A percentile compares a stretch with the other conserved stretches of the same genome.
These are phyloP conservation scores for Parapristionchus giblindavisi DNA, from an alignment of 2,888 invertebrate genomes.

Conservation along the genomic window DNA sequence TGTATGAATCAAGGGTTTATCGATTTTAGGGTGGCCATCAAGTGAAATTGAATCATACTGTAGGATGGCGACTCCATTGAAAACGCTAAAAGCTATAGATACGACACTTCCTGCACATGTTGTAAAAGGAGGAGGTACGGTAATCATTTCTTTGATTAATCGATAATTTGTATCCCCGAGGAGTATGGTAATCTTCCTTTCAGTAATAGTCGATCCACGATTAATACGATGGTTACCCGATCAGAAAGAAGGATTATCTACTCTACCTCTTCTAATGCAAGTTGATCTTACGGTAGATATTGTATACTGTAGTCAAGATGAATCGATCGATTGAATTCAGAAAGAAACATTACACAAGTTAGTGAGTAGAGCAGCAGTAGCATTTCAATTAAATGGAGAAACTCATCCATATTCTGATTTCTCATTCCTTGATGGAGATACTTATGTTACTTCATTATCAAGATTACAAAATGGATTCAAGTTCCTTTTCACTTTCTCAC, in stretches of 20 bases:
- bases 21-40: not conserved
- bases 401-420: too few species aligned
- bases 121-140: conserved; percentile 50
- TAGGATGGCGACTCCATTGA: conserved; percentile 46
- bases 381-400: too few species aligned
- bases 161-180: not conserved
- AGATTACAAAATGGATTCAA: conserved; percentile 32
- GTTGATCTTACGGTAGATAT: conserved; percentile 13
- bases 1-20: not conserved
- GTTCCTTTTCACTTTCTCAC: conserved; percentile 23
- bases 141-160: conserved; percentile 31
- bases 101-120: conserved; percentile 58
- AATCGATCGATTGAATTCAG: not conserved
- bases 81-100: conserved; percentile 61
- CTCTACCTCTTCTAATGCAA: conserved; percentile 16
- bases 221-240: conserved; percentile 26
- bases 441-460: conserved; percentile 6
- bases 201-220: conserved; percentile 12
- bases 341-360: conserved; percentile 17
- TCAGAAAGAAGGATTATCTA: not conserved
- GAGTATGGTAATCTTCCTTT: not conserved
- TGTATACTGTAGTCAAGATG: not conserved
- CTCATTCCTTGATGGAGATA: conserved; percentile 1
- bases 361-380: not conserved
- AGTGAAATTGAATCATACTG: not conserved